phyloP scores from a whole-genome alignment of 2,113 vertebrate species.

The Pedetes capensis region DNA sequence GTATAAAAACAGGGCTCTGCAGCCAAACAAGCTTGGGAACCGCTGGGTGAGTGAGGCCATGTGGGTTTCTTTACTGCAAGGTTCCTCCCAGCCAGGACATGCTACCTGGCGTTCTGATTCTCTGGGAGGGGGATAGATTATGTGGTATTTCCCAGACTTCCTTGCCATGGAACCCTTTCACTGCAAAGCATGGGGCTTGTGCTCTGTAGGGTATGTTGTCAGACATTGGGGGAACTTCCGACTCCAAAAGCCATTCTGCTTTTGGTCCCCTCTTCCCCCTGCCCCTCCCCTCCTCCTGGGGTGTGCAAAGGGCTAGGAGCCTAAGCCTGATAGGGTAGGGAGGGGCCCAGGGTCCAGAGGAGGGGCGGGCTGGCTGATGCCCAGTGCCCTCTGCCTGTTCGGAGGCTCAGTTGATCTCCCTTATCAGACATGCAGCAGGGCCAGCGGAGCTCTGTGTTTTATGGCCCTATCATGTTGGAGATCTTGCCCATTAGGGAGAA shows the following conservation, averaged over 20 bases:
- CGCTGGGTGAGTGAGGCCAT: neutral
- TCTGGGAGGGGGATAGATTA: neutral
- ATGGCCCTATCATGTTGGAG: conserved; percentile 52
- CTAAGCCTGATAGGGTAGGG: fast-evolving
- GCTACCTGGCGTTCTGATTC: neutral
- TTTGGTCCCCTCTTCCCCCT: neutral
- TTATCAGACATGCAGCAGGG: neutral
- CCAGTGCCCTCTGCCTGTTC: neutral
- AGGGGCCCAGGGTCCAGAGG: neutral
- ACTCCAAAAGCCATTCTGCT: neutral
- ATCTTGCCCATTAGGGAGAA: conserved; percentile 71
- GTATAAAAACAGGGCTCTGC: neutral
- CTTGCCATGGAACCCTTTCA: neutral
- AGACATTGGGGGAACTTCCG: neutral
- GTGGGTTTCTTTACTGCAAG: fast-evolving
- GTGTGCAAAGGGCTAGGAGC: neutral
- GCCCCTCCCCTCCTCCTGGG: no score
- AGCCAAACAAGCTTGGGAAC: neutral
- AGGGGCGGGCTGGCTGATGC: fast-evolving
- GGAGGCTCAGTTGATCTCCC: neutral
- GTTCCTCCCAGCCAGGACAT: fast-evolving
- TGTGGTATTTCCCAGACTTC: neutral
- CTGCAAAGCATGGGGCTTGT: neutral
- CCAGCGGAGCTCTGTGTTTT: conserved; percentile 6
- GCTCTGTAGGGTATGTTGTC: neutral